These are phyloP conservation scores for Saccostrea cuccullata DNA, from an alignment of 1,140 invertebrate genomes.

Conservation along the genomic window DNA sequence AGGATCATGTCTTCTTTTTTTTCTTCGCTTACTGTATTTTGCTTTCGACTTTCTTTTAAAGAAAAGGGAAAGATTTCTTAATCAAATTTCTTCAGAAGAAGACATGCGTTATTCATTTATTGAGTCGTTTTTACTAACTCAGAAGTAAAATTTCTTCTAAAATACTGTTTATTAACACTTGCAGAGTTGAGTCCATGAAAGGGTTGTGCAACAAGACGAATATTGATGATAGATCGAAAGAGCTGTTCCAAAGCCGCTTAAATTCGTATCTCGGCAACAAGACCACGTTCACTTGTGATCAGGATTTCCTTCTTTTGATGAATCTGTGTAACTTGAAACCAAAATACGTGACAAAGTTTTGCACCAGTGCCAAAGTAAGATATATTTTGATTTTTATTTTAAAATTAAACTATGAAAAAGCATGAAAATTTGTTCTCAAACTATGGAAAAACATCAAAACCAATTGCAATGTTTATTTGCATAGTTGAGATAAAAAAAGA, in stretches of 20 bases:
- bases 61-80: too few relatives aligned
- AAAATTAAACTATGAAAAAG: neutral
- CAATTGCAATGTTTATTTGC: too few relatives aligned
- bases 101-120: too few relatives aligned
- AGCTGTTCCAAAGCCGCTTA: neutral
- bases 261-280: conserved; percentile 9
- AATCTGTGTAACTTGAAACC: neutral
- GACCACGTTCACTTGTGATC: neutral
- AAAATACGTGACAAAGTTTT: neutral
- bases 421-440: too few relatives aligned
- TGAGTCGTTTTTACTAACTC: too few relatives aligned
- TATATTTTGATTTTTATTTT: neutral
- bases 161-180: neutral
- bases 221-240: neutral
- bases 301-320: neutral
- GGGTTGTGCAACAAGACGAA: neutral
- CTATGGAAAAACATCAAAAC: too few relatives aligned
- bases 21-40: too few relatives aligned
- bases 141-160: neutral
- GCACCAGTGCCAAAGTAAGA: neutral
- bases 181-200: neutral
- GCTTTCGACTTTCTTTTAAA: too few relatives aligned
- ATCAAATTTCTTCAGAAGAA: too few relatives aligned
- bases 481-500: too few relatives aligned
- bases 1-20: too few relatives aligned